A percentile compares a stretch with the other conserved stretches of the same genome.
Evolutionary conservation across 2,113 vertebrate genomes (phyloP).

Genomic region (Helogale parvula): DNA sequence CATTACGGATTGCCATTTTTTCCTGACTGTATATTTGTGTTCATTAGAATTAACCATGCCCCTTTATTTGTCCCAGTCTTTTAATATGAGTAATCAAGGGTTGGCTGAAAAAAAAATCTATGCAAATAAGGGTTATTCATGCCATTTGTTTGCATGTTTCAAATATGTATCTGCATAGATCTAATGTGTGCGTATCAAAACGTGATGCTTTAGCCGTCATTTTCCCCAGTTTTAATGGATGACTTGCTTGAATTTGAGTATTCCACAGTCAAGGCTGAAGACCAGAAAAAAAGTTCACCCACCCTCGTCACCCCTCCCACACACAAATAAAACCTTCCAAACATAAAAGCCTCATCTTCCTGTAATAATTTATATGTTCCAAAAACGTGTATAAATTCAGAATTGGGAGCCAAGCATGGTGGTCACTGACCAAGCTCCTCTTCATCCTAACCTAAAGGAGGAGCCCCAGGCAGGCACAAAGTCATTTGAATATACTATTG

Average conservation of each 20-base stretch:
- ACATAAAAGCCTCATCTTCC: slow-evolving; percentile 34
- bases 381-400: neutral
- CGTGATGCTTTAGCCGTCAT: slow-evolving; percentile 24
- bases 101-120: slow-evolving; percentile 3
- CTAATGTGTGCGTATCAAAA: neutral
- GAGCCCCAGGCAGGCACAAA: slow-evolving; percentile 36
- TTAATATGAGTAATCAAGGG: slow-evolving; percentile 54
- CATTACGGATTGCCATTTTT: neutral
- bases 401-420: neutral
- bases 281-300: neutral
- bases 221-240: slow-evolving; percentile 33
- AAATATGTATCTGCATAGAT: slow-evolving; percentile 16
- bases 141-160: neutral
- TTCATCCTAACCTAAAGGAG: slow-evolving; percentile 43
- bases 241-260: slow-evolving; percentile 45
- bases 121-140: slow-evolving; percentile 23
- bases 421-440: neutral
- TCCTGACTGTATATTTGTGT: slow-evolving; percentile 13
- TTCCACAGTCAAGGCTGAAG: neutral
- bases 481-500: slow-evolving; percentile 48
- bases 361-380: neutral
- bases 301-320: neutral
- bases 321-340: neutral
- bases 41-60: slow-evolving; percentile 39
- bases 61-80: neutral